These are phyloP conservation scores for Halocynthia roretzi DNA, from an alignment of 23 tunicate genomes.

Conservation along the genomic window DNA sequence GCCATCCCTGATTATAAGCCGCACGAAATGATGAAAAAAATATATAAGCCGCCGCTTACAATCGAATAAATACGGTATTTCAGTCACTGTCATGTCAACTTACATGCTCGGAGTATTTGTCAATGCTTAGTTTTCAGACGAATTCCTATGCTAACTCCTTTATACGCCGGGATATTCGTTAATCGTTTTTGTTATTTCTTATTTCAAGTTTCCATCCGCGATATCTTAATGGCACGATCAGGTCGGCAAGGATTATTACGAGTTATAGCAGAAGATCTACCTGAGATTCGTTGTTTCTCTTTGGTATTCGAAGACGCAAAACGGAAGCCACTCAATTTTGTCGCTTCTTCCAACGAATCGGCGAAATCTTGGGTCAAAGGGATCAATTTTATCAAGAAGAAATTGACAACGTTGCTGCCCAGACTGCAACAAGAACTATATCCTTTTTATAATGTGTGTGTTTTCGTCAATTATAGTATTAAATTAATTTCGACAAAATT, in stretches of 20 bases:
- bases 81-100: no score
- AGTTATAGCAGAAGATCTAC: conserved; percentile 1
- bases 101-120: no score
- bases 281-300: conserved; percentile 33
- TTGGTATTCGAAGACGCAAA: conserved; percentile 44
- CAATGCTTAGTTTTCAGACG: no score
- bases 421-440: conserved; percentile 63
- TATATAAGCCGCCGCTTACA: no score
- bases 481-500: background rate
- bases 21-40: no score
- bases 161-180: no score
- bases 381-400: conserved; percentile 36
- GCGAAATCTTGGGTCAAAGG: conserved; percentile 64
- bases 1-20: no score
- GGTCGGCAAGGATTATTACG: conserved; percentile 3
- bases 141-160: no score
- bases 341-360: conserved; percentile 41
- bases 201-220: conserved; percentile 13
- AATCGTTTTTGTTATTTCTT: no score
- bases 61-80: no score
- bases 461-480: background rate
- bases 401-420: conserved; percentile 27
- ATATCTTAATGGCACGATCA: conserved; percentile 13
- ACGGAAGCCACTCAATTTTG: conserved; percentile 40
- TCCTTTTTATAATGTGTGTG: conserved; percentile 41